phyloP scores from a whole-genome alignment of 2,113 vertebrate species.

The Proteles cristata region DNA sequence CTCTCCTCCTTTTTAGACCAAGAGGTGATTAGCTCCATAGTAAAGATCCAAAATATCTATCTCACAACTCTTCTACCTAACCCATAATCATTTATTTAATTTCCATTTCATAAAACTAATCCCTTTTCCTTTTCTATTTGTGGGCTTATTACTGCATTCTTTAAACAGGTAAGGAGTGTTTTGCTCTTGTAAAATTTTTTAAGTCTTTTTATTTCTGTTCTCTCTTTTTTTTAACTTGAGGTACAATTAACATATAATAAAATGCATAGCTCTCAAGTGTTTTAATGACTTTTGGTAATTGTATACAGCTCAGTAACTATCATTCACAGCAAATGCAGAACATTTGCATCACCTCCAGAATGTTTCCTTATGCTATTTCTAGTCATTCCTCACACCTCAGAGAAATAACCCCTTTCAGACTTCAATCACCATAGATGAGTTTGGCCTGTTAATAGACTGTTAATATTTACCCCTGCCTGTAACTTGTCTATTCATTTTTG shows the following conservation, averaged over 20 bases:
- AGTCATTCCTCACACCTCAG: neutral
- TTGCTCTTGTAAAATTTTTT: neutral
- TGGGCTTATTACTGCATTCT: constrained; percentile 4
- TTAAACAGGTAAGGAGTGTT: neutral
- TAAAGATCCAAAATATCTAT: neutral
- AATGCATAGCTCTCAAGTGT: neutral
- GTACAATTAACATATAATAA: constrained; percentile 8
- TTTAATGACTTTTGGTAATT: neutral
- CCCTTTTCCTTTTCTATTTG: neutral
- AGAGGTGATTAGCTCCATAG: constrained; percentile 11
- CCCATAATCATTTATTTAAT: neutral
- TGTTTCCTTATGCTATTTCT: neutral
- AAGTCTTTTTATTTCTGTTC: neutral
- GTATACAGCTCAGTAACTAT: neutral
- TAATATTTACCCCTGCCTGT: neutral
- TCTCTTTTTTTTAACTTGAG: neutral
- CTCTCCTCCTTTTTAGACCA: constrained; percentile 5
- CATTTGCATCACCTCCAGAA: neutral
- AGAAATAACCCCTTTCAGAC: neutral
- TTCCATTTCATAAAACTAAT: neutral
- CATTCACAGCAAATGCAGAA: constrained; percentile 3
- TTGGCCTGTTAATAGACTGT: neutral
- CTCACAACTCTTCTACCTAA: neutral
- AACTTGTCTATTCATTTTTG: neutral
- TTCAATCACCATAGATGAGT: neutral